Conservation (phyloP, 2,888 invertebrate species). For the Parasteatoda lunata region DNA sequence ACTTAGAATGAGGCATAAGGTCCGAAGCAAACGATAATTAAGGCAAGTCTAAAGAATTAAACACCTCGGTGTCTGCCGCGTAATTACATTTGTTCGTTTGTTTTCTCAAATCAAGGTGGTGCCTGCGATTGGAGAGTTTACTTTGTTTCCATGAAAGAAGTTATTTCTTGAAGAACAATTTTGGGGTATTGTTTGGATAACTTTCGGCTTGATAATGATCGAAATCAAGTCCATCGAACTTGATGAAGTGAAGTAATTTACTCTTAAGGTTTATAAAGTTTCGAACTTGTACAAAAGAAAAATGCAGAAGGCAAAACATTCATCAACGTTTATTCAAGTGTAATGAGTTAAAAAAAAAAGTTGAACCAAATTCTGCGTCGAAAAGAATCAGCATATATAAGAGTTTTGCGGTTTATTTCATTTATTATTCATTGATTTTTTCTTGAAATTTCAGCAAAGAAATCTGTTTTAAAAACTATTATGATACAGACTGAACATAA, state of each 20-base stretch:
- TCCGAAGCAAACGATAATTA: conserved; percentile 52
- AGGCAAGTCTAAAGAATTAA: conserved; percentile 55
- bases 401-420: no score
- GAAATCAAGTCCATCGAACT: background rate
- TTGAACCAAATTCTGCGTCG: no score
- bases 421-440: no score
- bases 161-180: conserved; percentile 34
- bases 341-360: no score
- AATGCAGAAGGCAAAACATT: no score
- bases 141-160: conserved; percentile 26
- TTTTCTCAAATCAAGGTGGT: conserved; percentile 54
- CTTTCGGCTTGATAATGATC: conserved; percentile 5
- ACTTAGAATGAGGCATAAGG: conserved; percentile 20
- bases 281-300: no score
- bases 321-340: no score
- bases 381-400: no score
- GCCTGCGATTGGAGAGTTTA: conserved; percentile 15
- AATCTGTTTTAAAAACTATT: no score
- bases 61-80: conserved; percentile 42
- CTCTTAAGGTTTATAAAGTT: background rate
- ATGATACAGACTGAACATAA: no score
- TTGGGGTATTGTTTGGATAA: conserved; percentile 42
- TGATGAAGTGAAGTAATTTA: background rate
- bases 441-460: no score
- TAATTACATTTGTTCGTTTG: conserved; percentile 64